A percentile compares a stretch with the other conserved stretches of the same genome.
Conservation (phyloP, 2,797 vertebrate genomes). For the Florisuga fusca region DNA sequence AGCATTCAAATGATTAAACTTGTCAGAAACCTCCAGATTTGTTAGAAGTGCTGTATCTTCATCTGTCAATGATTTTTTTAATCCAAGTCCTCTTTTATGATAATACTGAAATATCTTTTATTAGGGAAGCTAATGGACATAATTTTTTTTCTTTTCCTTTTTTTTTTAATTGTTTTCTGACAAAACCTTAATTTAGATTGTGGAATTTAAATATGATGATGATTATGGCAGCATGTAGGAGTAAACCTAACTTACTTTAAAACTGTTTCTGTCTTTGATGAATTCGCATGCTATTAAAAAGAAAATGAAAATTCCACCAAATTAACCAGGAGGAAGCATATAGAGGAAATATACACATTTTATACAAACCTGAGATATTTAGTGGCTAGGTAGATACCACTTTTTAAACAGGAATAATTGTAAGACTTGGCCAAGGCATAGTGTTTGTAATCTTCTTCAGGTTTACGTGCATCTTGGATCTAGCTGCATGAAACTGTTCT, state of each 20-base stretch:
- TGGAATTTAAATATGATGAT: neutral
- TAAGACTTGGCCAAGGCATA: neutral
- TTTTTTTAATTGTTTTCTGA: neutral
- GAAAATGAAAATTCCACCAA: neutral
- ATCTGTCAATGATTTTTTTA: neutral
- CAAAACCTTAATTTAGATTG: neutral
- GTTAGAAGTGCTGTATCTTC: fast-evolving
- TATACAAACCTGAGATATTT: neutral
- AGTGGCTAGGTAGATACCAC: neutral
- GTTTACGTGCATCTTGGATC: neutral
- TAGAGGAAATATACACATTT: neutral
- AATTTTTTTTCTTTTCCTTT: too few relatives aligned
- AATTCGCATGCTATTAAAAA: conserved; percentile 5
- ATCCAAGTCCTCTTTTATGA: neutral
- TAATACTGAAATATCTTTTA: neutral
- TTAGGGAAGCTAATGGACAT: neutral
- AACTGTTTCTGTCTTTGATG: neutral
- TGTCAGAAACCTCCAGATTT: neutral
- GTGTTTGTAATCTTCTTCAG: neutral
- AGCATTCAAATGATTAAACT: neutral
- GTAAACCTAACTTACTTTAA: neutral
- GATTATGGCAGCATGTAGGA: neutral
- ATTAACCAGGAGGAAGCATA: neutral
- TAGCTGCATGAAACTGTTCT: neutral
- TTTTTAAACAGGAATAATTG: neutral